Evolutionary conservation across 2,888 invertebrate species (phyloP), one percentile per base, ranked within the genome.

Genomic region (Molorchus minor): DNA sequence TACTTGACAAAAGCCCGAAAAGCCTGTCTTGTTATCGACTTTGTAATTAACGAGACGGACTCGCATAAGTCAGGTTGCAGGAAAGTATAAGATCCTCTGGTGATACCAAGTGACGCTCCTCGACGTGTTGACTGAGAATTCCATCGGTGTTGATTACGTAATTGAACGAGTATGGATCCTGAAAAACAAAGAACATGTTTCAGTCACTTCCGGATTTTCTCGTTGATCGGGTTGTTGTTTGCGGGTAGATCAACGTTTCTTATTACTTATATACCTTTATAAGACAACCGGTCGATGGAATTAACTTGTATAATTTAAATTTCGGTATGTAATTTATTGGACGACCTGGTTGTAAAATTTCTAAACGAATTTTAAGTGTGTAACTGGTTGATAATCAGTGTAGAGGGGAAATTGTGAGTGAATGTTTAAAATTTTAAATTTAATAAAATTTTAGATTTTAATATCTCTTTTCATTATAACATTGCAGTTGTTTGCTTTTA

Each of bases 1-100:
- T 71, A 76, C 59, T 83, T 83, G 2, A 86, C 84, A 41, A 81
- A 79, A 38, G 85, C 85, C 69, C 81, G 81, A 64, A n/a, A 86
- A 86, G 16, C 86, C 86, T 4, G 60, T 54, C 38, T 81, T 77
- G 2, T 85, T 84, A 60, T 84, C 84, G 15, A 85, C 84, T 60
- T 85, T 82, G 72, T 87, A 87, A 67, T 85, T 83, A 19, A 87
- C 87, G 46, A 83, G 81, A 64, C 86, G 81, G 58, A 85, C 81
- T 68, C 84, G 83, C n/a, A n/a, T 38, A 89, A 88, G 74, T 88
- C 88, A 19, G 88, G 85, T 71, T 88, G 88, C 61, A 89, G 73
- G 40, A 89, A 83, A 75, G 88, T 89, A 75, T 89, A 89, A 73
- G 83, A 84, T 73, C 86, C 80, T 52, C 69, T 73, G n/a, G 78